Conservation (phyloP, 23 tunicate species). For the Oikopleura albicans region DNA sequence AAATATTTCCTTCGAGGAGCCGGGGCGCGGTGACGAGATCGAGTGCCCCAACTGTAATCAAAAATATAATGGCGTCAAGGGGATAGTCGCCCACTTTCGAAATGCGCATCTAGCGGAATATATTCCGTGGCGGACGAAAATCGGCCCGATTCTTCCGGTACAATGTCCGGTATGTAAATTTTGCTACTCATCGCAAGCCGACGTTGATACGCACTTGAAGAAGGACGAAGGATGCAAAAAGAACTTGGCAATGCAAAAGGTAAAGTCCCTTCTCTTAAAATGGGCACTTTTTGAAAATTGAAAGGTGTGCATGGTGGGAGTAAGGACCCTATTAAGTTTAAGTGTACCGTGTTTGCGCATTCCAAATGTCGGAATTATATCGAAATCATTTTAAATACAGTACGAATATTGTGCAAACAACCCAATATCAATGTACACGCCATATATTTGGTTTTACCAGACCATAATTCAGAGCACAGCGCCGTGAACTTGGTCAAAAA, state of each 20-base stretch:
- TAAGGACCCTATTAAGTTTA: too few relatives aligned
- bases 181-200: not conserved
- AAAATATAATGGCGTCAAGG: not conserved
- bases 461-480: too few relatives aligned
- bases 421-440: too few relatives aligned
- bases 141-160: not conserved
- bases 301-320: too few relatives aligned
- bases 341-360: too few relatives aligned
- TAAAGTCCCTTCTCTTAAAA: not conserved
- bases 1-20: not conserved
- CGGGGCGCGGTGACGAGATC: not conserved
- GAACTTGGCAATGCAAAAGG: not conserved
- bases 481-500: too few relatives aligned
- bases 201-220: not conserved
- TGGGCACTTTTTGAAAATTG: too few relatives aligned
- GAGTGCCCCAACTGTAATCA: conserved; percentile 2
- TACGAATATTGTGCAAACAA: too few relatives aligned
- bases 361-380: too few relatives aligned
- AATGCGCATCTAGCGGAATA: not conserved
- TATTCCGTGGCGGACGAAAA: not conserved
- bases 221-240: not conserved
- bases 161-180: not conserved
- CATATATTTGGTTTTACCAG: too few relatives aligned
- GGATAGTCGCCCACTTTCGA: not conserved
- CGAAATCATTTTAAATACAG: too few relatives aligned